Conservation (phyloP, 2,113 vertebrate genomes). For the Pan paniscus region DNA sequence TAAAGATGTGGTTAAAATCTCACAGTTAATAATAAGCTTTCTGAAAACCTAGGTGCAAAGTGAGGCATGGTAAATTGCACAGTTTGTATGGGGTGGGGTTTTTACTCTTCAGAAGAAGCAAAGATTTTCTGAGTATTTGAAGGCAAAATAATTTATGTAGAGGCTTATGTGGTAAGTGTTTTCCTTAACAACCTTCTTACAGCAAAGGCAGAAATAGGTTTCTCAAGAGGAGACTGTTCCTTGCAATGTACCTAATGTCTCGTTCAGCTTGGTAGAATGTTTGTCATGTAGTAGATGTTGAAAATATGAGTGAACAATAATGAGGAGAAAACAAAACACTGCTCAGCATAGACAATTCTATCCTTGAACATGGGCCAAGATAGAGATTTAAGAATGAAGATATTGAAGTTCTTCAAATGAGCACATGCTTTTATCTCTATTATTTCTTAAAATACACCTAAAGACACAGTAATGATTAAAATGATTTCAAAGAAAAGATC, state of each 20-base stretch:
- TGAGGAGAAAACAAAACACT: background rate
- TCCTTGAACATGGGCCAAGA: background rate
- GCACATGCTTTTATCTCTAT: background rate
- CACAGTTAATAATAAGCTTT: background rate
- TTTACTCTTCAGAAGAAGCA: background rate
- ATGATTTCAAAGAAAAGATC: background rate
- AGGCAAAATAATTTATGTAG: background rate
- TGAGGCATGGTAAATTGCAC: background rate
- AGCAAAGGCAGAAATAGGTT: background rate
- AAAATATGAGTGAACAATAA: background rate
- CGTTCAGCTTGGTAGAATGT: background rate
- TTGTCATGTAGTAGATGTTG: background rate
- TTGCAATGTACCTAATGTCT: background rate
- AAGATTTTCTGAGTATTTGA: slow-evolving; percentile 32
- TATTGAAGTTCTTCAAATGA: background rate
- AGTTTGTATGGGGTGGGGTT: background rate
- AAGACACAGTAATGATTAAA: background rate
- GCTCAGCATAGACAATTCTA: background rate
- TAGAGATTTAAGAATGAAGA: background rate
- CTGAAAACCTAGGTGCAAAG: background rate
- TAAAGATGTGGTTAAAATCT: background rate
- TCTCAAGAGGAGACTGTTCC: background rate
- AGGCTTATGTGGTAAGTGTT: background rate
- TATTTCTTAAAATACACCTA: background rate
- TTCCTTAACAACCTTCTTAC: background rate